Evolutionary conservation across 2,113 vertebrate genomes (phyloP).

Genomic region (Pleuronectes platessa): DNA sequence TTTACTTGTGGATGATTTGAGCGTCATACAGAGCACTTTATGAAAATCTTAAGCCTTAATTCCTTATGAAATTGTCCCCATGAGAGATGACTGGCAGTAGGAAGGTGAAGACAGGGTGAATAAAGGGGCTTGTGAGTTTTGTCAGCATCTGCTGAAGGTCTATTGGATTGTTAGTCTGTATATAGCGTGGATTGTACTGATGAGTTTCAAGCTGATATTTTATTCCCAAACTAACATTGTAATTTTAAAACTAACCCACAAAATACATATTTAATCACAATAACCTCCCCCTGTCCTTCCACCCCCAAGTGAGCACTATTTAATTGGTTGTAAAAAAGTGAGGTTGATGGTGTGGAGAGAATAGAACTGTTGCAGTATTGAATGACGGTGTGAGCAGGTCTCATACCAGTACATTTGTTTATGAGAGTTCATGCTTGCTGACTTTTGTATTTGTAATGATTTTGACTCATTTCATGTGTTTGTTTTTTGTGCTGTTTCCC

Average conservation of each 20-base stretch:
- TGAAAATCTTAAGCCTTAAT: constrained; percentile 79
- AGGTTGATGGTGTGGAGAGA: constrained; percentile 47
- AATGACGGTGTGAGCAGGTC: constrained; percentile 78
- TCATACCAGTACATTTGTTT: constrained; percentile 58
- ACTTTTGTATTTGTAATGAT: constrained; percentile 46
- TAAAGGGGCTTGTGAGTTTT: constrained; percentile 15
- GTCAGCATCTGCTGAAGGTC: constrained; percentile 49
- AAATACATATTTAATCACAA: constrained; percentile 55
- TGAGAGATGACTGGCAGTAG: constrained; percentile 18
- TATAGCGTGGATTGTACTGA: constrained; percentile 62
- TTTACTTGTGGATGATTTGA: constrained; percentile 39
- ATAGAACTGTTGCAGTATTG: constrained; percentile 52
- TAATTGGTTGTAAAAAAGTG: constrained; percentile 44
- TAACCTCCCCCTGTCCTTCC: constrained; percentile 13
- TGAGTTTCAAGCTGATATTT: constrained; percentile 59
- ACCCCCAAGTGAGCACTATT: constrained; percentile 50
- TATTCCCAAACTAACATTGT: constrained; percentile 65
- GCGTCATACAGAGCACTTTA: constrained; percentile 79
- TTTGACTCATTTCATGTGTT: constrained; percentile 37
- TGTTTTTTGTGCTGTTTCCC: constrained; percentile 7
- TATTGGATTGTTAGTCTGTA: constrained; percentile 59
- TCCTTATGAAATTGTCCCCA: constrained; percentile 48
- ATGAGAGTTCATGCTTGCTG: constrained; percentile 34
- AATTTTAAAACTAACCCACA: constrained; percentile 57
- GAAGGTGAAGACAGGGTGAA: constrained; percentile 45